phyloP scores from a whole-genome alignment of 2,113 vertebrate genomes.

The Sorex fumeus region DNA sequence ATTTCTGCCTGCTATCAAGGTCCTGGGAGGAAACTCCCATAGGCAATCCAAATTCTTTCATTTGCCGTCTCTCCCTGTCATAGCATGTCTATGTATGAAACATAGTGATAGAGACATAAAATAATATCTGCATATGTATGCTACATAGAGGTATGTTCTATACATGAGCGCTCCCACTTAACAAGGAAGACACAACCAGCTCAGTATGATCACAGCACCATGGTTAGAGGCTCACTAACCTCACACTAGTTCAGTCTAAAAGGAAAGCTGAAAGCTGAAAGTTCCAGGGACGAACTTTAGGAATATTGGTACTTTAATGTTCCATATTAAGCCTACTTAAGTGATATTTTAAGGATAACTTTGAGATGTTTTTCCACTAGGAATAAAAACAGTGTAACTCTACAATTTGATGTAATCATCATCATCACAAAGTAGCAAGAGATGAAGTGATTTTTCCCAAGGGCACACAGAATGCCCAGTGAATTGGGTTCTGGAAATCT shows the following conservation, averaged over 20 bases:
- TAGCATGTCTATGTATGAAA: neutral
- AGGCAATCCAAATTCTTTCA: neutral
- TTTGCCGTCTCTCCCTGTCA: neutral
- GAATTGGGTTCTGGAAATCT: neutral
- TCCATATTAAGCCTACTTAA: constrained; percentile 21
- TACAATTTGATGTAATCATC: neutral
- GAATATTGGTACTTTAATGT: neutral
- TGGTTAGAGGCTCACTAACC: neutral
- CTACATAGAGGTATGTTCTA: neutral
- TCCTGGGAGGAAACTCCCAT: neutral
- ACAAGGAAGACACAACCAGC: neutral
- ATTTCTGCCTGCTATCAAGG: neutral
- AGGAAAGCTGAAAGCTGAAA: neutral
- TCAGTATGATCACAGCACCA: neutral
- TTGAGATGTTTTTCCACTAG: neutral
- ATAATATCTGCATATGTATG: neutral
- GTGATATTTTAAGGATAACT: neutral
- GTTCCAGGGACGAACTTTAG: neutral
- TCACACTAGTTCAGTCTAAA: neutral
- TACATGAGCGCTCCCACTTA: neutral
- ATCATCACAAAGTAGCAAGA: neutral
- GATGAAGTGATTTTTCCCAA: constrained; percentile 6
- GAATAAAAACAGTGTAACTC: neutral
- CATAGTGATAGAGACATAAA: neutral
- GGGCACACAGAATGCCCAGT: neutral